Base-by-base conservation (phyloP, 2,888 invertebrate genomes). In the Mongoloraphidia duomilia region DNA sequence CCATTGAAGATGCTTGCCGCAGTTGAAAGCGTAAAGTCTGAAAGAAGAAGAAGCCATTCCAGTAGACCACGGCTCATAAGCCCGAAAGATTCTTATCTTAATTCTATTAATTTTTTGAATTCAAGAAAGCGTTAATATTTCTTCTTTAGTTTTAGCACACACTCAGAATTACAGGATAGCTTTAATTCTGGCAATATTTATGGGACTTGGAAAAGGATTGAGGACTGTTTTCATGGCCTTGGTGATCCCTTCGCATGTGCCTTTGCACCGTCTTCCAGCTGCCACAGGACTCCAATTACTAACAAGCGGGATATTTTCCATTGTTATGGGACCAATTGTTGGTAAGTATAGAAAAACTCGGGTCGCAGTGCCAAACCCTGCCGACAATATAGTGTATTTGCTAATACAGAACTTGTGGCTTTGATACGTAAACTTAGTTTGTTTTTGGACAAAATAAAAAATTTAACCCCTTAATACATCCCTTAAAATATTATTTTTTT, bases 151-250 rank as follows among this genome's bases (percentile, higher is more conserved):
- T 49, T 65, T 84, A 49, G 78, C 82, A 2, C 74, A 78, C 57
- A 73, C 75, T 34, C 74, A 76, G 54, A 71, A 72, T 10, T 80
- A 74, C 59, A 58, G 61, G 10, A 65, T 77, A 2, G 70, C 79
- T 1, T 60, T 84, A 26, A 53, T 71, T 12, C 74, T 80, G 11
- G 79, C 80, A 34, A 72, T 77, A 1, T 72, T 81, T 54, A 77
- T 84, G 52, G 84, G 84, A 0, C 73, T 79, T 50, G 82, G 81
- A 14, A 84, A 84, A 65, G 84, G 80, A 0, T 63, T 84, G 1
- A 69, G 83, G 48, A 84, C 84, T 5, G 80, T 84, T 8, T 84
- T 84, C 58, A 81, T 84, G 77, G 80, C 82, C 0, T 64, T 84
- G 5, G 81, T 83, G 9, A 81, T 84, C 57, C 83, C 84, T 3